Percentiles rank a stretch among this genome's conserved stretches.
Evolutionary conservation across 2,113 vertebrate genomes (phyloP).

Genomic region (Urocynchramus pylzowi): DNA sequence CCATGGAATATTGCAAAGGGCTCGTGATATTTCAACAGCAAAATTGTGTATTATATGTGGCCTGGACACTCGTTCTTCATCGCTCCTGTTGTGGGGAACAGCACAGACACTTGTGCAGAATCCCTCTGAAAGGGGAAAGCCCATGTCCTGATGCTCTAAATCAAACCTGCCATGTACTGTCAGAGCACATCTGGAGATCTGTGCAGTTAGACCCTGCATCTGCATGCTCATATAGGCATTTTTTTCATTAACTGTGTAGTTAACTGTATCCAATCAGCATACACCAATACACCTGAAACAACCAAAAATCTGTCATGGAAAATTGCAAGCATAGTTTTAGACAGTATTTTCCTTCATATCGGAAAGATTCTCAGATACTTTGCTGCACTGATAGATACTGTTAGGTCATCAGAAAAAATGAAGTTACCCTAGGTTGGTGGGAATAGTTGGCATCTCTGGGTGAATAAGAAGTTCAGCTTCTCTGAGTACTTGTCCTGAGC

Average conservation of each 20-base stretch:
- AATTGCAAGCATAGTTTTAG: background rate
- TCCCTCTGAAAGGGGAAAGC: background rate
- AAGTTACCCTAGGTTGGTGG: background rate
- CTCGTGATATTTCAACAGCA: background rate
- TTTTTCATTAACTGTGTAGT: background rate
- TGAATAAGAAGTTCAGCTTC: background rate
- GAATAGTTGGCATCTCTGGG: background rate
- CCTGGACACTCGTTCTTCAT: background rate
- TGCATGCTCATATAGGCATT: background rate
- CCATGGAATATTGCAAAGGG: background rate
- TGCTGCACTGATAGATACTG: background rate
- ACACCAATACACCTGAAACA: background rate
- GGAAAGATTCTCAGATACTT: background rate
- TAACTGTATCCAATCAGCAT: background rate
- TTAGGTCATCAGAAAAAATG: background rate
- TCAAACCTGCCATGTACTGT: background rate
- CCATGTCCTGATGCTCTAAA: background rate
- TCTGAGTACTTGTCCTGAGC: background rate
- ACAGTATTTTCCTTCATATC: background rate
- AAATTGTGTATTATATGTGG: background rate
- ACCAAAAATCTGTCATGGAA: background rate
- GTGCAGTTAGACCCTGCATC: background rate
- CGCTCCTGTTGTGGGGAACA: accelerated
- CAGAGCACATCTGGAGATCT: background rate
- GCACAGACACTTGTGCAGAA: background rate